Evolutionary conservation across 2,113 vertebrate genomes (phyloP), one percentile per base, ranked within the genome.

Genomic region (Microtus ochrogaster): DNA sequence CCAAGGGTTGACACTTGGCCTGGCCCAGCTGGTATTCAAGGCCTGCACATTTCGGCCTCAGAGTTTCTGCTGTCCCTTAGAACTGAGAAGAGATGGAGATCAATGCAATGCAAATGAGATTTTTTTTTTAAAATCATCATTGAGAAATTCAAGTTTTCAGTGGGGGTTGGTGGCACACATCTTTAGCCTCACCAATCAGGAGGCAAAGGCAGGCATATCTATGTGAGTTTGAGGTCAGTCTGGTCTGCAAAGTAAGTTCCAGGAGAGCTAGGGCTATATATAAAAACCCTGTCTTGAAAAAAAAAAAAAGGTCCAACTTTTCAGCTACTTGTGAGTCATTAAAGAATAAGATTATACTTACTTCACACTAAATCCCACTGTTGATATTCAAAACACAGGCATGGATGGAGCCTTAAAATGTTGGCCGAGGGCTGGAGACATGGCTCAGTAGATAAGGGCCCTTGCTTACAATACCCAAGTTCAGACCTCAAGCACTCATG

Each of bases 351-450:
- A 19, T 14, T 66, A 55, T 55, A 39, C 36, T 39, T 95, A 30
- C 66, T 26, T 79, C 36, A 92, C 26, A 39, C 41, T 86, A 76
- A 87, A 93, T 47, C 47, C 72, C 63, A 79, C 58, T 16, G 24
- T 92, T 33, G 61, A 47, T 90, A 39, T 92, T 86, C 68, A 95
- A 92, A 90, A 68, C 24, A 13, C 26, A 61, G 55, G 49, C 79
- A 19, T 3, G 39, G 58, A 39, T 10, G 58, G 78, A 87, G 4
- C 8, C 65, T 95, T 96, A n/a, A 55, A 76, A 93, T 86, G 7
- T 22, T 58, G 44, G 30, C 9, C 26, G 39, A 78, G 49, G n/a
- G 13, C 36, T 82, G 55, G 52, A 82, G 79, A 82, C 36, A 81
- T n/a, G 21, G 47, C 33, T 24, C 78, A 55, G 78, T 14, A n/a